Evolutionary conservation across 1,140 invertebrate genomes (phyloP), one percentile per base, ranked within the genome.

Genomic region (Rhopalosiphum maidis): DNA sequence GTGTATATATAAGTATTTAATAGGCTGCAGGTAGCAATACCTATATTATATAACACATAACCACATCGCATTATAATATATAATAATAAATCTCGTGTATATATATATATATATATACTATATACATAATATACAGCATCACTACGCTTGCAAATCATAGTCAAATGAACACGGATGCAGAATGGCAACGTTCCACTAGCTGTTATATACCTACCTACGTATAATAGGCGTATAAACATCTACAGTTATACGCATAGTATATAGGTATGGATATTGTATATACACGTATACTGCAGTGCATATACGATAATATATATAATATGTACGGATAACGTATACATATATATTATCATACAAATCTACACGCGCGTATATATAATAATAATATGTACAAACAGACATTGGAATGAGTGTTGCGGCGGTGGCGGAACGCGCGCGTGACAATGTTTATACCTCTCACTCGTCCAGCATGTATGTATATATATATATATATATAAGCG

Each of bases 401-500:
- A 48, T 18, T 51, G 37, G 43, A 21, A 43, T 48, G 23, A 21
- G 23, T n/a, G 23, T 18, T 15, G 46, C 37, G 25, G 60, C 60
- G 60, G 77, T 11, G 68, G 22, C 9, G 21, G 30, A 48, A 25
- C 86, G 43, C 25, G 30, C 86, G 46, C 86, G 86, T 48, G 86
- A 88, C 86, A 51, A 35, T 88, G 86, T 88, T 88, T 88, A 88
- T 51, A 37, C n/a, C 35, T 85, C n/a, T 85, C 23, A 18, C 25
- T 88, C 43, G 86, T 48, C 25, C 35, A 22, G 18, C 35, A 35
- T 22, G 37, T 82, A 82, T 35, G 35, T 15, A 35, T 35, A 35
- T 21, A 77, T 77, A 15, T n/a, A n/a, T 35, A 77, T 60, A 60
- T 25, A 11, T 87, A 43, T 25, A 43, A 25, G 85, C 46, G 85